Percentiles rank a stretch among this genome's conserved stretches.
These are phyloP conservation scores for Melanotaenia nigrans DNA, from an alignment of 2,797 vertebrate genomes.

Conservation along the genomic window DNA sequence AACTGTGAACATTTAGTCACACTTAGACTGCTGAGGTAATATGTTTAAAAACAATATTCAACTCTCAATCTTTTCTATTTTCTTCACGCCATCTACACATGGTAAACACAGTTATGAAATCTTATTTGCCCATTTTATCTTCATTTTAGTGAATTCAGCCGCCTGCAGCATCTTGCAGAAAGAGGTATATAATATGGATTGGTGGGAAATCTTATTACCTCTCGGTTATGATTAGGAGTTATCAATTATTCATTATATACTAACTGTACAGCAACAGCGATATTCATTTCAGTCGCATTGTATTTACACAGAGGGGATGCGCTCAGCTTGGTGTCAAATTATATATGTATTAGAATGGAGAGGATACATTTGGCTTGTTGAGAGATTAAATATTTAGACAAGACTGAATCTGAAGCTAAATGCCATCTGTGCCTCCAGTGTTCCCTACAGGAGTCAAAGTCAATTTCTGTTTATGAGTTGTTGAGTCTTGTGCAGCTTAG, in stretches of 20 bases:
- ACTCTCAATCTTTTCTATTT: slow-evolving; percentile 21
- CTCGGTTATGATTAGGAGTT: slow-evolving; percentile 70
- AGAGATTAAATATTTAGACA: slow-evolving; percentile 82
- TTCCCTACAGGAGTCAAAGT: slow-evolving; percentile 77
- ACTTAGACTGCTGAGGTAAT: slow-evolving; percentile 12
- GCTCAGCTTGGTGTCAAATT: slow-evolving; percentile 72
- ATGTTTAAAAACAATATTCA: slow-evolving; percentile 19
- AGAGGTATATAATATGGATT: slow-evolving; percentile 41
- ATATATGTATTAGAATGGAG: slow-evolving; percentile 77
- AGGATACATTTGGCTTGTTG: slow-evolving; percentile 75
- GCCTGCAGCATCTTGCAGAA: slow-evolving; percentile 32
- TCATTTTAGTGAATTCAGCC: slow-evolving; percentile 29
- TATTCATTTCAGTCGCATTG: slow-evolving; percentile 68
- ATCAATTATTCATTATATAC: slow-evolving; percentile 72
- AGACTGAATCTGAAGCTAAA: slow-evolving; percentile 75
- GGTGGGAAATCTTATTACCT: slow-evolving; percentile 60
- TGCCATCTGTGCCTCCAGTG: slow-evolving; percentile 78
- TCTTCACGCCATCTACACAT: slow-evolving; percentile 16
- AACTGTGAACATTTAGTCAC: slow-evolving; percentile 13
- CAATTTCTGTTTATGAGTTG: slow-evolving; percentile 79
- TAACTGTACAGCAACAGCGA: slow-evolving; percentile 63
- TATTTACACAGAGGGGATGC: slow-evolving; percentile 67
- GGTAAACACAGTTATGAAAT: slow-evolving; percentile 38
- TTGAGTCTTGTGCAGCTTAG: slow-evolving; percentile 66
- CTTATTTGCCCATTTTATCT: slow-evolving; percentile 44